Evolutionary conservation across 2,888 invertebrate genomes (phyloP), one percentile per base, ranked within the genome.

Genomic region (Maniola hyperantus): DNA sequence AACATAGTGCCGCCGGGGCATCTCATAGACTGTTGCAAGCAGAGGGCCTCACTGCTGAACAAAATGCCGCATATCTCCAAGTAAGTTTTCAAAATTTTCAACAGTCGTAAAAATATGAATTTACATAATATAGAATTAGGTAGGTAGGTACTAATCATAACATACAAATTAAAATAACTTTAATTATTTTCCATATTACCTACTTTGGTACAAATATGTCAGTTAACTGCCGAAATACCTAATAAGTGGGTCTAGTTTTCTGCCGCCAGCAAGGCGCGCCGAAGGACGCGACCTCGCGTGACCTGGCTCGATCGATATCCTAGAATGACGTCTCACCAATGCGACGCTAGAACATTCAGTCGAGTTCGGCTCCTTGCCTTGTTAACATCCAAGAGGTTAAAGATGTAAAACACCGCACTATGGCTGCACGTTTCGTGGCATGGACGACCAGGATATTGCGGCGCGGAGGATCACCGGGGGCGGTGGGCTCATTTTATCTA

Each of bases 21-120:
- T 94, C 96, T 72, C 94, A 96, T 74, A 96, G 97, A 72, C 93
- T 96, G 73, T 89, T 97, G 71, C 97, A 97, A 87, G 93, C 97
- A 70, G 97, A 97, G 81, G 97, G 97, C 54, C 94, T 97, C 70
- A 96, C 96, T 33, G 96, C 97, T 1, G 97, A 98, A 88, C 96
- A 97, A 86, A 96, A 96, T 81, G 95, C 96, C 73, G 95, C 97
- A 68, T 94, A 96, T 74, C 95, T 96, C 75, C 96, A 97, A 94
- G 97, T 97, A 87, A 87, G 87, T 64, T 44, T 36, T 15, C 7
- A 10, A 2, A 10, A 50, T 18, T 18, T 20, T 26, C 42, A 42
- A 62, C 13, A 20, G 8, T 0, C 7, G 13, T 46, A 13, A 46
- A 11, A 46, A 10, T 39, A 8, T 39, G 8, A 10, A n/a, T n/a